A percentile compares a stretch with the other conserved stretches of the same genome.
phyloP scores from a whole-genome alignment of 2,113 vertebrate species.

The Microtus pennsylvanicus region DNA sequence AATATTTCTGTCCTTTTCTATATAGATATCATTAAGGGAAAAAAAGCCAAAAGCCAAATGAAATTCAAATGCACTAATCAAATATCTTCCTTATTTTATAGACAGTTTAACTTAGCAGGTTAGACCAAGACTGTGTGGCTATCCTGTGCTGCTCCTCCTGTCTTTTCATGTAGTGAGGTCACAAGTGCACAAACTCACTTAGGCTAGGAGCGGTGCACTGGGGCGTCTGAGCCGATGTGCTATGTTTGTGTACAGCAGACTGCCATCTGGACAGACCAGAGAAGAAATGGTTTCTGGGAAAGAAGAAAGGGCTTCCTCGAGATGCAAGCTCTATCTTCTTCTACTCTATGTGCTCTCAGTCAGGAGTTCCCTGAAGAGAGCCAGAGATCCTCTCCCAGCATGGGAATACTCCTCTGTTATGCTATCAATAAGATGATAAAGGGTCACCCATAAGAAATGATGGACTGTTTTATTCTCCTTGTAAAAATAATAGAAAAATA shows the following conservation, averaged over 20 bases:
- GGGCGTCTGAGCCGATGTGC: not conserved
- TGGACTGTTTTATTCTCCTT: not conserved
- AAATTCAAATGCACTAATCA: not conserved
- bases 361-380: not conserved
- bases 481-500: not conserved
- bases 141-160: not conserved
- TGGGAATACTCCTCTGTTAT: not conserved
- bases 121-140: not conserved
- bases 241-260: not conserved
- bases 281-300: not conserved
- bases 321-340: not conserved
- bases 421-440: not conserved
- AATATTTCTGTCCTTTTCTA: not conserved
- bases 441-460: not conserved
- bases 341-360: not conserved
- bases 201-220: too few species aligned
- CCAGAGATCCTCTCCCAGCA: not conserved
- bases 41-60: not conserved
- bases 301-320: too few species aligned
- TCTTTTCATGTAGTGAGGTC: not conserved
- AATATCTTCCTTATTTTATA: not conserved
- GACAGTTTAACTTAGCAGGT: not conserved
- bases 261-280: not conserved
- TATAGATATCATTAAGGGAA: not conserved
- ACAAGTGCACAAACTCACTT: not conserved